phyloP scores from a whole-genome alignment of 2,113 vertebrate species.

The Bagarius yarrelli region DNA sequence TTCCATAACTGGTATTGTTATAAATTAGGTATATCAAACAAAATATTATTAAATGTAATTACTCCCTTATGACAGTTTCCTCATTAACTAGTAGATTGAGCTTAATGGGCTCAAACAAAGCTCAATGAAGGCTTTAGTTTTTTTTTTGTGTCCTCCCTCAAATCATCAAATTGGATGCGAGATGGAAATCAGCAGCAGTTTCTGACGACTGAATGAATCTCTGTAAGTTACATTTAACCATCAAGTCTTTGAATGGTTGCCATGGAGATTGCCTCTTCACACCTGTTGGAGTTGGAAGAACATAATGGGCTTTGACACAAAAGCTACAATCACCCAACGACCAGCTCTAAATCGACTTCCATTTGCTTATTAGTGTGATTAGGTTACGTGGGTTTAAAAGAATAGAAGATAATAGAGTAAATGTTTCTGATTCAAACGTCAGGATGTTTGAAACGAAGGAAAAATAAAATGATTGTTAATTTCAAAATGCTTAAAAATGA shows the following conservation, averaged over 20 bases:
- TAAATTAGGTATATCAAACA: neutral
- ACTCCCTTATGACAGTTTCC: too few relatives aligned
- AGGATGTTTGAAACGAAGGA: conserved; percentile 32
- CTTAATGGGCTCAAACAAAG: neutral
- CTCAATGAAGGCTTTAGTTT: neutral
- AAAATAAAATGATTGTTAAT: neutral
- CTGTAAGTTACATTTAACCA: conserved; percentile 45
- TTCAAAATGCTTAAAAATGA: conserved; percentile 27
- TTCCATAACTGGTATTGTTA: neutral
- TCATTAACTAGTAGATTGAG: neutral
- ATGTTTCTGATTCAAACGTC: conserved; percentile 37
- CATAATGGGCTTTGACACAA: conserved; percentile 46
- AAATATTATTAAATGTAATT: neutral
- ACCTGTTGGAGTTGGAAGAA: conserved; percentile 42
- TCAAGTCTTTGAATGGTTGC: conserved; percentile 68
- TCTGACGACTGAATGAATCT: conserved; percentile 33
- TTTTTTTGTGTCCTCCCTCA: neutral
- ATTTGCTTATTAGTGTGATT: conserved; percentile 42
- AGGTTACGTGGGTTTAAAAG: conserved; percentile 13
- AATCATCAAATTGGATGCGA: conserved; percentile 14
- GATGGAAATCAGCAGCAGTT: conserved; percentile 38
- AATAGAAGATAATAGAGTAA: conserved; percentile 2
- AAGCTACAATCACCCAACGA: conserved; percentile 48
- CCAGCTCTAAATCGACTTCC: conserved; percentile 25
- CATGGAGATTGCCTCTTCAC: conserved; percentile 60